A percentile compares a stretch with the other conserved stretches of the same genome.
These are phyloP conservation scores for Spodoptera exigua DNA, from an alignment of 2,888 invertebrate species.

Conservation along the genomic window DNA sequence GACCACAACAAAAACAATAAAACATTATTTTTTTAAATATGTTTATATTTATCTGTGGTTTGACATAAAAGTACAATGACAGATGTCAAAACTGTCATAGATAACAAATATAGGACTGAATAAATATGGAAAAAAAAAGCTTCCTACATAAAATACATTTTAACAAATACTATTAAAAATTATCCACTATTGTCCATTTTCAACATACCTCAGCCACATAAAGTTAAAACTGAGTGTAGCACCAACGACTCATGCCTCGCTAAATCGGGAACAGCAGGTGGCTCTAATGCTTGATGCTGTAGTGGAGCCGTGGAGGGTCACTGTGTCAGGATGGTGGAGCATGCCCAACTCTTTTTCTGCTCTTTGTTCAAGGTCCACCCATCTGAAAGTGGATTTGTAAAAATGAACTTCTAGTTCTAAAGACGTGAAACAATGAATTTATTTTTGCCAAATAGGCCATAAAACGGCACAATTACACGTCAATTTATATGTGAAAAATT, in stretches of 20 bases:
- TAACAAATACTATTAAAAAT: background rate
- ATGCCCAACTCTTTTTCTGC: slow-evolving; percentile 89
- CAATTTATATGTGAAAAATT: no score
- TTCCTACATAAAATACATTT: background rate
- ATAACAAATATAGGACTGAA: no score
- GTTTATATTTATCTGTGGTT: no score
- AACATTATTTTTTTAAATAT: no score
- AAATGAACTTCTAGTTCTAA: background rate
- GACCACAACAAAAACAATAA: no score
- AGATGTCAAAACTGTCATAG: no score
- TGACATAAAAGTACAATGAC: no score
- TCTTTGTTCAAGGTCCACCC: slow-evolving; percentile 89
- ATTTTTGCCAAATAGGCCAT: no score
- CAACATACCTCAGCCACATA: slow-evolving; percentile 14
- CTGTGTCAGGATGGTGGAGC: slow-evolving; percentile 82
- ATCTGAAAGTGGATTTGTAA: slow-evolving; percentile 67
- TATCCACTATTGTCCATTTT: slow-evolving; percentile 1
- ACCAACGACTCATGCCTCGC: slow-evolving; percentile 59
- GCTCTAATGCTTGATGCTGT: slow-evolving; percentile 78
- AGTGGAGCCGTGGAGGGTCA: slow-evolving; percentile 81
- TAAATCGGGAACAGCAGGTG: slow-evolving; percentile 82
- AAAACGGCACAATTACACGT: no score
- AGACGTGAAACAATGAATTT: no score
- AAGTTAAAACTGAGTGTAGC: slow-evolving; percentile 10
- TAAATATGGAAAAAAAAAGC: no score